Conservation (phyloP, 2,797 vertebrate genomes). For the Dendrocincla tyrannina region DNA sequence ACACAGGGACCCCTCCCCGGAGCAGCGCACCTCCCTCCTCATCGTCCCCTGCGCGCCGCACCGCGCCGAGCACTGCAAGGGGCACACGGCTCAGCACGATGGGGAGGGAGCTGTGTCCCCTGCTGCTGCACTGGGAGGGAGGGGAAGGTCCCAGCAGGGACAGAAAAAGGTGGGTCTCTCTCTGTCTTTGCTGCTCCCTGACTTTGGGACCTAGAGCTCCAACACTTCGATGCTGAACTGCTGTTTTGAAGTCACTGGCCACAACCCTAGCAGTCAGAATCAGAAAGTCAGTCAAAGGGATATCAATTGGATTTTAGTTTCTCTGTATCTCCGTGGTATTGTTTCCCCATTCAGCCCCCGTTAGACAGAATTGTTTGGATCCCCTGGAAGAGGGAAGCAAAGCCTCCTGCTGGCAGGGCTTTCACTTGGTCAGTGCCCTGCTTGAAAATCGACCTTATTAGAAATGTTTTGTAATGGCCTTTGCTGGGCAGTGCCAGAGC, state of each 20-base stretch:
- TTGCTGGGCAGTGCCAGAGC: neutral
- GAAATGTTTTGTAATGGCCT: neutral
- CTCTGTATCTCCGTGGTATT: neutral
- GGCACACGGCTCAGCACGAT: neutral
- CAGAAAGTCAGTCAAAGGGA: neutral
- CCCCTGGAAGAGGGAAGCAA: neutral
- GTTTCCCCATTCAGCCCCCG: neutral
- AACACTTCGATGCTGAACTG: fast-evolving
- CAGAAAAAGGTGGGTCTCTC: fast-evolving
- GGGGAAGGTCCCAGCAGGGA: neutral
- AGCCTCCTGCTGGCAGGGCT: neutral
- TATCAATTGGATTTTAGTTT: neutral
- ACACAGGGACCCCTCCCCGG: constrained; percentile 79
- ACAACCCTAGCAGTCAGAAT: neutral
- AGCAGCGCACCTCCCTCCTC: constrained; percentile 87
- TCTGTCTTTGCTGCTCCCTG: neutral
- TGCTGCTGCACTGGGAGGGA: neutral
- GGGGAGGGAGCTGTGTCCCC: neutral
- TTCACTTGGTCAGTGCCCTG: neutral
- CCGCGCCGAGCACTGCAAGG: constrained; percentile 81
- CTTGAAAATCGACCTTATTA: neutral
- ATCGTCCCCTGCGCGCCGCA: constrained; percentile 79
- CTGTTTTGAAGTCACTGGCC: neutral
- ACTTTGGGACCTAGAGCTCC: neutral
- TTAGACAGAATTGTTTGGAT: neutral